Conservation (phyloP, 2,888 invertebrate species). For the Philhelius pedissequus region DNA sequence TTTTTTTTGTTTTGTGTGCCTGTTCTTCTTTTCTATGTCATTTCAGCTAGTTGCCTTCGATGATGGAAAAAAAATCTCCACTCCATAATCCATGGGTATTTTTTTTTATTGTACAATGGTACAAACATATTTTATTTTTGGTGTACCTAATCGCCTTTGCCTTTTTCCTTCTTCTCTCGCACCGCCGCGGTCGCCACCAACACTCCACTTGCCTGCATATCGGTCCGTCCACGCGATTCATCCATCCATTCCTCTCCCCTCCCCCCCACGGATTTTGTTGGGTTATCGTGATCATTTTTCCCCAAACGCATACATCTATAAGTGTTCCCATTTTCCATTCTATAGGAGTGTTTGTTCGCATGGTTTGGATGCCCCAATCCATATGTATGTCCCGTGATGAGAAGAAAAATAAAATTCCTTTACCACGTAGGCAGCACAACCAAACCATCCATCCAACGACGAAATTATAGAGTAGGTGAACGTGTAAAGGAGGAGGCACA, state of each 20-base stretch:
- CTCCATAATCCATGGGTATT: conserved; percentile 61
- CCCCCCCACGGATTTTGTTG: too few species aligned
- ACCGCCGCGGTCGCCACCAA: neutral
- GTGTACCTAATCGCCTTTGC: conserved; percentile 69
- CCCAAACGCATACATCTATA: conserved; percentile 6
- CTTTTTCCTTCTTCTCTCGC: conserved; percentile 51
- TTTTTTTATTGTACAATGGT: conserved; percentile 26
- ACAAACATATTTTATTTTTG: conserved; percentile 30
- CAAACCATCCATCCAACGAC: conserved; percentile 24
- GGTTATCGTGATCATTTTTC: conserved; percentile 48
- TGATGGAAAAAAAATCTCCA: conserved; percentile 50
- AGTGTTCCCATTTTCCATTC: conserved; percentile 57
- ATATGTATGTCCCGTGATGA: conserved; percentile 67
- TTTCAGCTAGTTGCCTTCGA: conserved; percentile 64
- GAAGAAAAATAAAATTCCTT: conserved; percentile 69
- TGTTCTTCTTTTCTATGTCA: conserved; percentile 67
- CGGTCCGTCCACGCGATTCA: conserved; percentile 55
- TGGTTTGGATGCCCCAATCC: conserved; percentile 49
- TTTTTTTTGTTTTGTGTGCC: conserved; percentile 39
- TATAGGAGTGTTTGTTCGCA: neutral
- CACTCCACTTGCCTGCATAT: conserved; percentile 23
- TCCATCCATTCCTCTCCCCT: conserved; percentile 48
- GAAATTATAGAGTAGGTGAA: conserved; percentile 66
- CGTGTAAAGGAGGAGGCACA: conserved; percentile 60
- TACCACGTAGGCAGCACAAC: conserved; percentile 61